These are phyloP conservation scores for Scaptomyza flava DNA, from an alignment of 2,888 invertebrate species.

Conservation along the genomic window DNA sequence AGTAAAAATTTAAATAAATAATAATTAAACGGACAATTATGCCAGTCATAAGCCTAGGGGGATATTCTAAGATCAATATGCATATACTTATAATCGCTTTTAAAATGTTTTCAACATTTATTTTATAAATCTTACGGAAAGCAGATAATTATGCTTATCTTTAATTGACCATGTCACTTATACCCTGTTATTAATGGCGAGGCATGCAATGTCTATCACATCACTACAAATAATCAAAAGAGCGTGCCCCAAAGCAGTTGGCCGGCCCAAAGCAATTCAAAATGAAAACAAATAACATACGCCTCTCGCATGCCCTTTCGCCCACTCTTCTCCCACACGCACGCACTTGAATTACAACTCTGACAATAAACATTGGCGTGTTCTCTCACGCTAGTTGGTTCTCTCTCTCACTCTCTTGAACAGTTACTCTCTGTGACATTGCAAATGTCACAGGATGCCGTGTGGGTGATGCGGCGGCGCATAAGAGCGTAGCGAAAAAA, in stretches of 20 bases:
- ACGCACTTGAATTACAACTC: conserved; percentile 8
- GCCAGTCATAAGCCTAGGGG: too few relatives aligned
- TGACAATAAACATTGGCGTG: conserved; percentile 7
- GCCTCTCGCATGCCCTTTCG: not conserved
- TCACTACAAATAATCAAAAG: conserved; percentile 54
- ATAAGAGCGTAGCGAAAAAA: conserved; percentile 25
- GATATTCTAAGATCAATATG: too few relatives aligned
- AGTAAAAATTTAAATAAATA: not conserved
- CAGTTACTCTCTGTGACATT: conserved; percentile 57
- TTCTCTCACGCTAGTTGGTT: conserved; percentile 10
- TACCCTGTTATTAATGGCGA: conserved; percentile 14
- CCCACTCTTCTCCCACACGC: not conserved
- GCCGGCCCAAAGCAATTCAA: conserved; percentile 23
- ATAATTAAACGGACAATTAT: too few relatives aligned
- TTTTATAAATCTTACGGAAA: conserved; percentile 1
- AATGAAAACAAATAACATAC: conserved; percentile 65
- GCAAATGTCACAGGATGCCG: conserved; percentile 66
- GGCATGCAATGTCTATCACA: conserved; percentile 23
- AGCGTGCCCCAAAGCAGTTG: conserved; percentile 59
- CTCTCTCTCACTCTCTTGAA: conserved; percentile 2
- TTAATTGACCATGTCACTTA: conserved; percentile 10
- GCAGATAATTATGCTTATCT: conserved; percentile 20
- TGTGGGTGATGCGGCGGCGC: conserved; percentile 56
- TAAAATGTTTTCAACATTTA: too few relatives aligned
- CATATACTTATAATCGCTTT: too few relatives aligned